Conservation (phyloP, 2,113 vertebrate genomes). For the Cyprinodon brontotheroides region DNA sequence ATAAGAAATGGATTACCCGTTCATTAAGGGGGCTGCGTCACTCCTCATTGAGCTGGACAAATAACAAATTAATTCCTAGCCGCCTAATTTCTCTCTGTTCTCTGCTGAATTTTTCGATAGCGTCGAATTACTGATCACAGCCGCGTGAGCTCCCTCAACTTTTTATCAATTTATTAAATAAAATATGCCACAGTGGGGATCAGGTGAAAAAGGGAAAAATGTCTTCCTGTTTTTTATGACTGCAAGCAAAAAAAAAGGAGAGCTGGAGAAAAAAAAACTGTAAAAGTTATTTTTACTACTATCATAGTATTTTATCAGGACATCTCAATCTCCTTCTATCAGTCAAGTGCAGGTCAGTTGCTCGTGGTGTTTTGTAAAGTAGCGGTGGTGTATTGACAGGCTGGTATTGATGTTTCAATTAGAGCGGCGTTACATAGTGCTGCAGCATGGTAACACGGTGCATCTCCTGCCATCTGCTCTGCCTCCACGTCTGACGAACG, state of each 20-base stretch:
- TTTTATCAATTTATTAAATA: conserved; percentile 68
- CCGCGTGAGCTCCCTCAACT: conserved; percentile 61
- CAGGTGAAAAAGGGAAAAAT: conserved; percentile 25
- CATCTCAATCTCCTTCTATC: conserved; percentile 7
- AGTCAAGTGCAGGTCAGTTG: conserved; percentile 56
- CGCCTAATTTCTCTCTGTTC: conserved; percentile 77
- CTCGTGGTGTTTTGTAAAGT: conserved; percentile 62
- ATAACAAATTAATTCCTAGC: conserved; percentile 78
- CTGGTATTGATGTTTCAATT: conserved; percentile 84
- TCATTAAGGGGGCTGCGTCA: conserved; percentile 75
- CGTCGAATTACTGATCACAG: conserved; percentile 65
- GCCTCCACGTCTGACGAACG: conserved; percentile 78
- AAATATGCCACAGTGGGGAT: conserved; percentile 53
- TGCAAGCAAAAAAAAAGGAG: conserved; percentile 44
- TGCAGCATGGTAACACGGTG: conserved; percentile 76
- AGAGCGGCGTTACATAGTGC: conserved; percentile 77
- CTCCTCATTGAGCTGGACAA: conserved; percentile 79
- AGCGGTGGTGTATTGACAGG: conserved; percentile 74
- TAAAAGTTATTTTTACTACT: conserved; percentile 7
- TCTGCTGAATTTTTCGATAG: conserved; percentile 71
- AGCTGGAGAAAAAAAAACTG: conserved; percentile 22
- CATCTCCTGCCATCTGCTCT: conserved; percentile 82
- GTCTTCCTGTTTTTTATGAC: conserved; percentile 17
- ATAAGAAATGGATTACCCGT: conserved; percentile 75
- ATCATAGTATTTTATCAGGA: not conserved